Conservation (phyloP, 37 sponge, comb jelly and placozoan species). For the Beroe ovata region DNA sequence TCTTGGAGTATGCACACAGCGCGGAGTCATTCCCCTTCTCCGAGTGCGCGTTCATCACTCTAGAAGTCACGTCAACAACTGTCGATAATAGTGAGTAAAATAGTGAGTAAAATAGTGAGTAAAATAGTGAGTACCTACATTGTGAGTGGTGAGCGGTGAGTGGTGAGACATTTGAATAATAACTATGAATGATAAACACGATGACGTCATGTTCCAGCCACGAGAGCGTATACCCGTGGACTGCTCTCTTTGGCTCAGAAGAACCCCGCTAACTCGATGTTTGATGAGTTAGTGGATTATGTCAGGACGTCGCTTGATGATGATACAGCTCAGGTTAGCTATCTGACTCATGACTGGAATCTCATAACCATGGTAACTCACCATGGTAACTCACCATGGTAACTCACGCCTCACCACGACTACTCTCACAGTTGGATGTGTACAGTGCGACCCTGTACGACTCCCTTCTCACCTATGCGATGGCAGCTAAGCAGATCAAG, state of each 20-base stretch:
- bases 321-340: not conserved
- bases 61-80: constrained; percentile 36
- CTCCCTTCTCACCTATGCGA: constrained; percentile 50
- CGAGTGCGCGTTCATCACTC: constrained; percentile 34
- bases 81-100: constrained; percentile 6
- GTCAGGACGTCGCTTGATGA: not conserved
- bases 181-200: too few species aligned
- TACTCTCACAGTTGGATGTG: constrained; percentile 58
- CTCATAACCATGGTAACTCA: too few species aligned
- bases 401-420: too few species aligned
- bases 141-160: not conserved
- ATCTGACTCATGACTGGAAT: too few species aligned
- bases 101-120: not conserved
- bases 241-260: constrained; percentile 28
- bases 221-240: constrained; percentile 9
- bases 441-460: constrained; percentile 64
- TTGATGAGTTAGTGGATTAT: not conserved
- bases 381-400: too few species aligned
- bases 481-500: constrained; percentile 39
- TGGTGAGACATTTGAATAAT: not conserved
- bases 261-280: constrained; percentile 44
- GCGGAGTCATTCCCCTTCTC: not conserved
- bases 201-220: too few species aligned
- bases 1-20: constrained; percentile 4
- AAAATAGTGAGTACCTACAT: not conserved